Evolutionary conservation across 1,140 invertebrate genomes (phyloP).

Genomic region (Littorina saxatilis): DNA sequence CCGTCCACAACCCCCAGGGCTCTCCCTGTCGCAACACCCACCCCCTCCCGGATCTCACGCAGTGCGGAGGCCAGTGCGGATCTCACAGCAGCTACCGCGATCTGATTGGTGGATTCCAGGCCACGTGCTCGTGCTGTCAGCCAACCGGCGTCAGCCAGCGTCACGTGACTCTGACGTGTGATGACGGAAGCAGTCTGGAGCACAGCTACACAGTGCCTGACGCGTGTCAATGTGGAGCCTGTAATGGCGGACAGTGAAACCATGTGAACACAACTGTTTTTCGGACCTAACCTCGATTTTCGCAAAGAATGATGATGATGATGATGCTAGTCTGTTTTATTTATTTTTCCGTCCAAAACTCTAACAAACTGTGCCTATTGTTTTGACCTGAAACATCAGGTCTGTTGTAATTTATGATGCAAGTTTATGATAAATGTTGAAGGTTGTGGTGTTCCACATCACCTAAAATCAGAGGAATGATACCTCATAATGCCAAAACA

Average conservation of each 20-base stretch:
- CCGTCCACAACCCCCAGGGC: slow-evolving; percentile 32
- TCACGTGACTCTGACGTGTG: slow-evolving; percentile 44
- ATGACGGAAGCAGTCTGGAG: slow-evolving; percentile 43
- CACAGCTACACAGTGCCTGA: slow-evolving; percentile 50
- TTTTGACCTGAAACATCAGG: neutral
- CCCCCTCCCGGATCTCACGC: slow-evolving; percentile 50
- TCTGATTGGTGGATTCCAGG: slow-evolving; percentile 48
- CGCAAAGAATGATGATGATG: neutral
- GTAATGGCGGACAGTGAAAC: slow-evolving; percentile 34
- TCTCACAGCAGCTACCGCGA: slow-evolving; percentile 45
- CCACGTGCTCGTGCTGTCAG: slow-evolving; percentile 58
- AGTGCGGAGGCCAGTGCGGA: slow-evolving; percentile 54
- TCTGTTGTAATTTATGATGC: neutral
- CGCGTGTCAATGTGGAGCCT: slow-evolving; percentile 55
- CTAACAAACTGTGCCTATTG: neutral
- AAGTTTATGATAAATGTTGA: neutral
- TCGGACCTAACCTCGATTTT: neutral
- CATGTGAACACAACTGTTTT: too few relatives aligned
- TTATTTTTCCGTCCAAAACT: neutral
- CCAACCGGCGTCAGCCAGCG: slow-evolving; percentile 40
- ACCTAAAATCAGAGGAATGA: too few relatives aligned
- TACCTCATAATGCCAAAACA: too few relatives aligned
- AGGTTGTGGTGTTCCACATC: too few relatives aligned
- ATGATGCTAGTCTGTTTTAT: too few relatives aligned
- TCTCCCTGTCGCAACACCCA: slow-evolving; percentile 46